Evolutionary conservation across 2,888 invertebrate genomes (phyloP), one percentile per base, ranked within the genome.

Genomic region (Amphipyra berbera): DNA sequence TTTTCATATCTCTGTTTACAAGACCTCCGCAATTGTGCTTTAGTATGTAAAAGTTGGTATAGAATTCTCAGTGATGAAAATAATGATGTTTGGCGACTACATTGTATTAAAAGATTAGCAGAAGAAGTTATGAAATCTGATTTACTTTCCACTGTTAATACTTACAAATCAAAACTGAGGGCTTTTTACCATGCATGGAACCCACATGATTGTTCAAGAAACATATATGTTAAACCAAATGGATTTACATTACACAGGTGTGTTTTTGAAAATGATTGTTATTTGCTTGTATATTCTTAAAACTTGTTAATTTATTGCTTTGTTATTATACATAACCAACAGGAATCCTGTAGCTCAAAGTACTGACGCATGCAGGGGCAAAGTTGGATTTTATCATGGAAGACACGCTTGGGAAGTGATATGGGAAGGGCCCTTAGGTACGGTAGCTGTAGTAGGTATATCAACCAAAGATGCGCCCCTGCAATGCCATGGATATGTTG

Each of bases 261-360:
- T 30, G 45, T 45, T 38, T 30, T 44, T 53, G 10, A 9, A 12
- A 10, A 7, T 6, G 41, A 33, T 15, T 46, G 13, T 42, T 13
- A 37, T 12, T 40, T 40, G 7, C 41, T 8, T 46, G 15, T 12
- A 14, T 30, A 7, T 53, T 35, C 38, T 30, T 30, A 30, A 30
- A 37, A 6, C 37, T 21, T 21, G 21, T 21, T 21, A 21, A 21
- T 21, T 21, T 21, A 21, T 21, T 21, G 21, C 21, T 21, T 21
- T 21, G 21, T 21, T 10, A 7, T 37, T 37, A 10, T 37, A 37
- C 12, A 37, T 2, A 37, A 37, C 37, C 81, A 80, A 4, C 80
- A 97, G 99, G 87, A 99, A 99, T 93, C 99, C 99, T 48, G 98
- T 99, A 52, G 99, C 99, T 42, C 99, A 99, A 94, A 99, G 99